These are phyloP conservation scores for Sebastes ruberrimus DNA, from an alignment of 2,797 vertebrate species.

Conservation along the genomic window DNA sequence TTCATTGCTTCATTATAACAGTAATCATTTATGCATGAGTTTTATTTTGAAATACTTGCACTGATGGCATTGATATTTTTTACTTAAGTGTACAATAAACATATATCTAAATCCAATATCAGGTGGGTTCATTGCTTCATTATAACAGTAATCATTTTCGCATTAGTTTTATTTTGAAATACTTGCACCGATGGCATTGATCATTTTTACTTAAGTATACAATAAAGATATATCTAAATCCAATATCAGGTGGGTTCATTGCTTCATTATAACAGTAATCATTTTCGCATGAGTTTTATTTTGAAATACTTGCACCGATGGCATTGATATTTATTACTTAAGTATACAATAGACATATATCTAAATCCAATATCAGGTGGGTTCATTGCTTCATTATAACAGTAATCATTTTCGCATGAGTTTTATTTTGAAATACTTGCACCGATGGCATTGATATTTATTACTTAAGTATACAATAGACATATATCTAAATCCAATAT, in stretches of 20 bases:
- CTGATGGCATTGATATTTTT: background rate
- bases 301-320: too few species aligned
- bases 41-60: too few species aligned
- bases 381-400: background rate
- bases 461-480: background rate
- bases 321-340: background rate
- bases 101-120: too few species aligned
- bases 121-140: background rate
- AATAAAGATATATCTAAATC: too few species aligned
- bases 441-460: background rate
- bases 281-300: background rate
- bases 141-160: background rate
- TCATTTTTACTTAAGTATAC: background rate
- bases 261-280: background rate
- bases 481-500: too few species aligned
- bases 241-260: background rate
- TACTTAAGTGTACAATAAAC: background rate
- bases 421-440: too few species aligned
- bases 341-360: too few species aligned
- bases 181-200: background rate
- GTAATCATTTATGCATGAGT: background rate
- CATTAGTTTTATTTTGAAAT: background rate
- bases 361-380: background rate
- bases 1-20: background rate
- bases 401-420: background rate